Percentiles rank a stretch among this genome's conserved stretches.
These are phyloP conservation scores for Theocolax elegans DNA, from an alignment of 1,140 invertebrate species.

Conservation along the genomic window DNA sequence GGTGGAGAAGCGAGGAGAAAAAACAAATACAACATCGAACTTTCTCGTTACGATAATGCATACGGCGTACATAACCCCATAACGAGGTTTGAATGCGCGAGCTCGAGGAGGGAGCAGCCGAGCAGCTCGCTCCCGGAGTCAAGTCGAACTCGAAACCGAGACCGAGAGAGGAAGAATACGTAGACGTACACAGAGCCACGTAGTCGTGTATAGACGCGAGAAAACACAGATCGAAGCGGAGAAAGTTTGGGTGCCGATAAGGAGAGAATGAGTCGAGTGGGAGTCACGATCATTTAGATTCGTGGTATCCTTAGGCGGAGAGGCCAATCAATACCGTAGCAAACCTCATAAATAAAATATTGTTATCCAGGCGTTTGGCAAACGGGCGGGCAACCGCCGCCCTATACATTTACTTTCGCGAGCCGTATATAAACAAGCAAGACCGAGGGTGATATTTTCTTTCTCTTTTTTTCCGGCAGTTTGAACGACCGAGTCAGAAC, in stretches of 20 bases:
- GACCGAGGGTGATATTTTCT: not conserved
- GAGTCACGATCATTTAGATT: not conserved
- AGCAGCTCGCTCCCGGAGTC: too few species aligned
- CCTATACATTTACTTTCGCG: not conserved
- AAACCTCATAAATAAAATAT: conserved; percentile 32
- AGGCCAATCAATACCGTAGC: conserved; percentile 6
- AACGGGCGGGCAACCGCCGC: not conserved
- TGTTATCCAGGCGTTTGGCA: not conserved
- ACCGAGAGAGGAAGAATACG: not conserved
- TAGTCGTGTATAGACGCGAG: too few species aligned
- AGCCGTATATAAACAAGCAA: conserved; percentile 19
- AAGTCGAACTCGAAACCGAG: too few species aligned
- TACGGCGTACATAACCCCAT: not conserved
- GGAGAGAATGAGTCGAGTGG: too few species aligned
- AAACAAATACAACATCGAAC: too few species aligned
- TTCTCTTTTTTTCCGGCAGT: too few species aligned
- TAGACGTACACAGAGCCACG: not conserved
- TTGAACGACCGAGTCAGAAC: too few species aligned
- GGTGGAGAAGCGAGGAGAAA: too few species aligned
- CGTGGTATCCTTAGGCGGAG: too few species aligned
- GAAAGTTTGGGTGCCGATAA: too few species aligned
- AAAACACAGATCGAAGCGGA: too few species aligned
- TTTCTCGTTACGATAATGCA: conserved; percentile 21
- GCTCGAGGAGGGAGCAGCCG: not conserved
- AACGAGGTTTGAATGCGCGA: not conserved